These are phyloP conservation scores for Drosophila siamana DNA, from an alignment of 2,888 invertebrate genomes.

Conservation along the genomic window DNA sequence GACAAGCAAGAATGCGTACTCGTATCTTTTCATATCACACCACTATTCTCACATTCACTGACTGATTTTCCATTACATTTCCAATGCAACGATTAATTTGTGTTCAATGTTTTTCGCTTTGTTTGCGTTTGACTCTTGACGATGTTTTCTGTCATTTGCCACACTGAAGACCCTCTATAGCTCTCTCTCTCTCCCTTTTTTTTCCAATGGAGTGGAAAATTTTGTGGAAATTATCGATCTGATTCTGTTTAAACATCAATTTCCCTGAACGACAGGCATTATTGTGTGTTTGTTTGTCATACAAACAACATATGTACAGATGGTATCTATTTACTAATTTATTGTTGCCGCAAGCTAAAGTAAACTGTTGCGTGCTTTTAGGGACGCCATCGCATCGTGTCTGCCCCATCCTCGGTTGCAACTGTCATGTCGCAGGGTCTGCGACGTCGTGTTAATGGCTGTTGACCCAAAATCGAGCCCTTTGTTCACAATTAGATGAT, in stretches of 20 bases:
- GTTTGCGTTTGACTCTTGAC: conserved; percentile 49
- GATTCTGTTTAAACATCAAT: conserved; percentile 32
- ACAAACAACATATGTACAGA: neutral
- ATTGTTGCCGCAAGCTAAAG: conserved; percentile 3
- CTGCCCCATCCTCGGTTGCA: conserved; percentile 2
- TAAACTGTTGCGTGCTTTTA: conserved; percentile 61
- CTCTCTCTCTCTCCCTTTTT: neutral
- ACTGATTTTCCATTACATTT: conserved; percentile 48
- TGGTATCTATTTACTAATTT: neutral
- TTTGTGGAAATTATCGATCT: conserved; percentile 21
- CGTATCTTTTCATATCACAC: conserved; percentile 38
- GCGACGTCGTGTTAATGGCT: conserved; percentile 37
- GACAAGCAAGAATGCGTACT: conserved; percentile 22
- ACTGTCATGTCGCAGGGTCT: conserved; percentile 32
- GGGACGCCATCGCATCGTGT: conserved; percentile 30
- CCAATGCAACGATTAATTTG: conserved; percentile 29
- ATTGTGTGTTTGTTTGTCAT: conserved; percentile 18
- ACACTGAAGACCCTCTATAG: conserved; percentile 3
- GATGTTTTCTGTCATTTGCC: conserved; percentile 4
- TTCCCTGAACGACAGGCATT: conserved; percentile 32
- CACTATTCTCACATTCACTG: conserved; percentile 15
- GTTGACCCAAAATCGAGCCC: conserved; percentile 51
- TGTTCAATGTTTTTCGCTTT: conserved; percentile 35
- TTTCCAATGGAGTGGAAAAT: conserved; percentile 13
- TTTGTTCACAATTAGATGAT: conserved; percentile 23